These are phyloP conservation scores for Catotricha subobsoleta DNA, from an alignment of 2,888 invertebrate species.

Conservation along the genomic window DNA sequence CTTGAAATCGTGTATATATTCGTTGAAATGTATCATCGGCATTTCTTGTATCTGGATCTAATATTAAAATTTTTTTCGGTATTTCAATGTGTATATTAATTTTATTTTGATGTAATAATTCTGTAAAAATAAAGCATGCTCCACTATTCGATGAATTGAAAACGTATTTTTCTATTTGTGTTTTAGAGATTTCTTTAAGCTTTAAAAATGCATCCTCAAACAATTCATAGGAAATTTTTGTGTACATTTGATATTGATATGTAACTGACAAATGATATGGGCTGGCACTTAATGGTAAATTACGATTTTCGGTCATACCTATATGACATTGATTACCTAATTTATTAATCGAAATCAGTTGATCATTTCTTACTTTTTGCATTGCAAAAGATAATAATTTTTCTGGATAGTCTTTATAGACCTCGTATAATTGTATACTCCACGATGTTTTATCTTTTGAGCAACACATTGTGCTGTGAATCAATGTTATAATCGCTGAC, in stretches of 20 bases:
- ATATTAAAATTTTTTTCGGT: constrained; percentile 21
- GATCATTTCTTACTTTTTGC: constrained; percentile 36
- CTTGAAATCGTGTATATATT: neutral
- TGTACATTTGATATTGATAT: constrained; percentile 24
- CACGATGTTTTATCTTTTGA: constrained; percentile 41
- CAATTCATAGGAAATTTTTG: constrained; percentile 19
- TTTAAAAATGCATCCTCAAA: constrained; percentile 5
- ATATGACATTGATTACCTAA: constrained; percentile 17
- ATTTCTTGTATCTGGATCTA: neutral
- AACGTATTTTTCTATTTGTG: neutral
- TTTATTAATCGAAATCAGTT: constrained; percentile 38
- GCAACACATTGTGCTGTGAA: constrained; percentile 47
- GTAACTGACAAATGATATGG: constrained; percentile 28
- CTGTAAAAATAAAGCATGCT: constrained; percentile 31
- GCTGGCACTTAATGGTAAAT: constrained; percentile 19
- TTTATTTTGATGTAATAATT: constrained; percentile 27
- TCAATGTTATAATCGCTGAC: constrained; percentile 37
- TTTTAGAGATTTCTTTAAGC: constrained; percentile 7
- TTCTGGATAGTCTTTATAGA: constrained; percentile 56
- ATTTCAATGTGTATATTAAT: constrained; percentile 17
- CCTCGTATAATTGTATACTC: constrained; percentile 46
- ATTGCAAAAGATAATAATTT: constrained; percentile 40
- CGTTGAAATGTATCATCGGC: constrained; percentile 3
- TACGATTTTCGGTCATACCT: constrained; percentile 14
- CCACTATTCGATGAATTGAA: constrained; percentile 25